Conservation (phyloP, 2,797 vertebrate genomes). For the Sebastolobus altivelis region DNA sequence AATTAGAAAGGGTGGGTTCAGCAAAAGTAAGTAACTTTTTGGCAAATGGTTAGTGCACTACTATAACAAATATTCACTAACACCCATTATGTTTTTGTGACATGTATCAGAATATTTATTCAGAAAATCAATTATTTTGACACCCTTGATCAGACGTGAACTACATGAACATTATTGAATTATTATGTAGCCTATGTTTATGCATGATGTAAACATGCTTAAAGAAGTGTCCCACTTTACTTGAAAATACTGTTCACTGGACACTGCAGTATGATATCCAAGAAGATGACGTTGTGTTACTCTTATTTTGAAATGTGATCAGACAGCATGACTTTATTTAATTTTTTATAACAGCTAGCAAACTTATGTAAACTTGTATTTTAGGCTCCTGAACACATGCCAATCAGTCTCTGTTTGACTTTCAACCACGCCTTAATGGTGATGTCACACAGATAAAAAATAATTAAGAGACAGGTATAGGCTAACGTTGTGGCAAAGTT, state of each 20-base stretch:
- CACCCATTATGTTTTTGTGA: not conserved
- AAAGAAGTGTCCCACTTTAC: not conserved
- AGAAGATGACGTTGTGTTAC: not conserved
- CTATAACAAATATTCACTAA: not conserved
- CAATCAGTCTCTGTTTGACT: not conserved
- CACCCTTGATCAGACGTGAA: not conserved
- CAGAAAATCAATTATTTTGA: not conserved
- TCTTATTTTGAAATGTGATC: not conserved
- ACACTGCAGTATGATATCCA: not conserved
- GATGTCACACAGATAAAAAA: constrained; percentile 1
- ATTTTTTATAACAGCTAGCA: not conserved
- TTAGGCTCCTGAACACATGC: not conserved
- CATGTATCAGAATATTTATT: not conserved
- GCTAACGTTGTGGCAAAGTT: not conserved
- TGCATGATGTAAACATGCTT: not conserved
- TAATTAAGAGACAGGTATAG: not conserved
- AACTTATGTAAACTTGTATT: not conserved
- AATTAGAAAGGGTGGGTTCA: not conserved
- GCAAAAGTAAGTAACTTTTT: not conserved
- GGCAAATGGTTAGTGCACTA: not conserved
- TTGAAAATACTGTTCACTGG: not conserved
- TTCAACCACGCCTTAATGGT: not conserved
- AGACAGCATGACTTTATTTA: not conserved
- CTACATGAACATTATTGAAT: not conserved
- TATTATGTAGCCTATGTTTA: too few relatives aligned